Evolutionary conservation across 2,888 invertebrate genomes (phyloP), one percentile per base, ranked within the genome.

Genomic region (Melanotus villosus): DNA sequence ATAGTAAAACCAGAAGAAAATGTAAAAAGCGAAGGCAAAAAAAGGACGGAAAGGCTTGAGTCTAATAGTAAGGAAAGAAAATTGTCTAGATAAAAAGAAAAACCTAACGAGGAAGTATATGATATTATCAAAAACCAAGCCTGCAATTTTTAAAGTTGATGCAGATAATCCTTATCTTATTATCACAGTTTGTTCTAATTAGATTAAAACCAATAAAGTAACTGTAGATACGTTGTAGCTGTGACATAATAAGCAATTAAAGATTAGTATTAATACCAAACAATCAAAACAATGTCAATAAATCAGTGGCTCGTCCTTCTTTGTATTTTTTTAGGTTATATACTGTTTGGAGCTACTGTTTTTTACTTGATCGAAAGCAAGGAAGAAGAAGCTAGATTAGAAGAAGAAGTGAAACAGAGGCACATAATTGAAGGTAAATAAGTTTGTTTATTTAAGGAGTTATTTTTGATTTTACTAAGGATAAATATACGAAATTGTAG

Each of bases 301-400:
- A 92, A 90, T 87, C 92, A 93, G 86, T 90, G 93, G 88, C 87
- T 93, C 73, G 90, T 91, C 75, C 87, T 94, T 85, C 87, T 93
- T 76, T 88, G 63, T 36, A 12, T 65, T 23, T 70, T 47, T 80
- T 88, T 93, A 68, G 89, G 90, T 68, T 94, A 94, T 81, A 85
- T 94, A 75, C 85, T 94, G 78, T 88, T 95, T 68, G 96, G 95
- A 5, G 95, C 95, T 10, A 91, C 90, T 72, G 92, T 95, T 76
- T 95, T 95, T 84, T 93, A 93, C 85, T 90, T 91, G 79, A 91
- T 95, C 77, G 95, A 96, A 85, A 90, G 91, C 79, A 89, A 88
- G 30, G 84, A 92, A 77, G 95, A 95, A 84, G 84, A 88, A 57
- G 85, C 88, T 70, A 86, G 88, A 73, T 87, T 90, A 50, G 85